A percentile compares a stretch with the other conserved stretches of the same genome.
Evolutionary conservation across 2,888 invertebrate genomes (phyloP).

Genomic region (Morpho helenor): DNA sequence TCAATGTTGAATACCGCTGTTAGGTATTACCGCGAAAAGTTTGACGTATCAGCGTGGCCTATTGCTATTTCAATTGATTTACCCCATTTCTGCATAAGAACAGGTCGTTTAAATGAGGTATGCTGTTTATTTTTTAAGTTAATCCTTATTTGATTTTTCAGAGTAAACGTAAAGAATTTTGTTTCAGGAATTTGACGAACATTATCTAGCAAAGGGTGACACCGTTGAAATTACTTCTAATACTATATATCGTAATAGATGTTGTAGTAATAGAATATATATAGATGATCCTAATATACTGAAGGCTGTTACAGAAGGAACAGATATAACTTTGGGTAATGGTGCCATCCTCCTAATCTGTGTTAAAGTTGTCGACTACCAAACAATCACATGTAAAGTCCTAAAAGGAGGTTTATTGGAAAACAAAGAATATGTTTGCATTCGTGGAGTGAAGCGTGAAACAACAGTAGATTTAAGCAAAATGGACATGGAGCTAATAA

Average conservation of each 20-base stretch:
- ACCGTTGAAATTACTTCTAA: conserved; percentile 36
- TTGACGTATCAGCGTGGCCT: conserved; percentile 37
- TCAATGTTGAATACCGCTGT: conserved; percentile 29
- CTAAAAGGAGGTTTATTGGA: conserved; percentile 29
- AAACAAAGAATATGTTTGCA: conserved; percentile 32
- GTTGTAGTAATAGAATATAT: conserved; percentile 33
- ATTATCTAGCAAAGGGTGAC: conserved; percentile 17
- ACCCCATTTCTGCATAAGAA: conserved; percentile 9
- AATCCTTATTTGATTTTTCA: no score
- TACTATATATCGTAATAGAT: conserved; percentile 32
- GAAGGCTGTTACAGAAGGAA: conserved; percentile 29
- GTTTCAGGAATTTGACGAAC: conserved; percentile 1
- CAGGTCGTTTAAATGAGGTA: conserved; percentile 4
- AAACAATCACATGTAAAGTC: conserved; percentile 38
- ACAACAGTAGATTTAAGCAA: conserved; percentile 33
- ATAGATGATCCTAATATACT: conserved; percentile 39
- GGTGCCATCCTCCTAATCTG: conserved; percentile 36
- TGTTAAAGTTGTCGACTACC: conserved; percentile 30
- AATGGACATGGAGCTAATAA: conserved; percentile 35
- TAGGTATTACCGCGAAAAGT: conserved; percentile 33
- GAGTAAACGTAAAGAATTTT: no score
- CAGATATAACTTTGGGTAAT: conserved; percentile 36
- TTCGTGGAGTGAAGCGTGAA: conserved; percentile 34
- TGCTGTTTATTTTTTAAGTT: no score
- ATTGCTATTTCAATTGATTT: conserved; percentile 35